Conservation (phyloP, 1,140 invertebrate species). For the Tetramorium simillimum region DNA sequence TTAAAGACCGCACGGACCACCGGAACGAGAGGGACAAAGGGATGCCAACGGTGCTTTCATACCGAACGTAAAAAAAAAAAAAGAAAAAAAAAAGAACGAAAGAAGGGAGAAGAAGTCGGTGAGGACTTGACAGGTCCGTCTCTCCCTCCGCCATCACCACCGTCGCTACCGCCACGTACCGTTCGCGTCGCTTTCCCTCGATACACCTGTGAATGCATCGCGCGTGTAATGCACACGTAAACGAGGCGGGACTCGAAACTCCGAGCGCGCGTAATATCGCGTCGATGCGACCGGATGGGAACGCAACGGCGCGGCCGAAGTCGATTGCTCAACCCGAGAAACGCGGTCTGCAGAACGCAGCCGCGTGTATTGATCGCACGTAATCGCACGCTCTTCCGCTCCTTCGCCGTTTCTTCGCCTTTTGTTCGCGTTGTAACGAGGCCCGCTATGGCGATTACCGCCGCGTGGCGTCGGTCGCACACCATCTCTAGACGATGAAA, state of each 20-base stretch:
- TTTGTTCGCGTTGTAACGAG: constrained; percentile 51
- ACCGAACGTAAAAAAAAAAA: constrained; percentile 12
- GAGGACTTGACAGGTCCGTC: constrained; percentile 19
- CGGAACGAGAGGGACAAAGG: constrained; percentile 65
- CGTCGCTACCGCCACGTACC: constrained; percentile 2
- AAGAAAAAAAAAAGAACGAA: background rate
- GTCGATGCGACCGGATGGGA: constrained; percentile 65
- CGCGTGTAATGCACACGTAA: constrained; percentile 54
- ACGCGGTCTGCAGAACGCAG: constrained; percentile 62
- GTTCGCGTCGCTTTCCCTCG: constrained; percentile 68
- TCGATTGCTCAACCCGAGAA: constrained; percentile 71
- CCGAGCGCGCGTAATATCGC: constrained; percentile 48
- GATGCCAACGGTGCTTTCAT: constrained; percentile 63
- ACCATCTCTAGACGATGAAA: background rate
- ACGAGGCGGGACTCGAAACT: constrained; percentile 52
- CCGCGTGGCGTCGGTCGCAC: constrained; percentile 5
- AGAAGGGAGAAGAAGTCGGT: background rate
- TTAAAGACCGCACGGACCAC: constrained; percentile 61
- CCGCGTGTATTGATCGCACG: constrained; percentile 60
- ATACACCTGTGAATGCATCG: constrained; percentile 44
- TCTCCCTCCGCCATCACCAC: background rate
- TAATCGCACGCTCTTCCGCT: constrained; percentile 68
- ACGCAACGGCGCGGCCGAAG: constrained; percentile 39
- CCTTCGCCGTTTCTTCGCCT: constrained; percentile 45
- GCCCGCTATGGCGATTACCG: constrained; percentile 16